A percentile compares a stretch with the other conserved stretches of the same genome.
phyloP scores from a whole-genome alignment of 2,113 vertebrate species.

The Macrotus californicus region DNA sequence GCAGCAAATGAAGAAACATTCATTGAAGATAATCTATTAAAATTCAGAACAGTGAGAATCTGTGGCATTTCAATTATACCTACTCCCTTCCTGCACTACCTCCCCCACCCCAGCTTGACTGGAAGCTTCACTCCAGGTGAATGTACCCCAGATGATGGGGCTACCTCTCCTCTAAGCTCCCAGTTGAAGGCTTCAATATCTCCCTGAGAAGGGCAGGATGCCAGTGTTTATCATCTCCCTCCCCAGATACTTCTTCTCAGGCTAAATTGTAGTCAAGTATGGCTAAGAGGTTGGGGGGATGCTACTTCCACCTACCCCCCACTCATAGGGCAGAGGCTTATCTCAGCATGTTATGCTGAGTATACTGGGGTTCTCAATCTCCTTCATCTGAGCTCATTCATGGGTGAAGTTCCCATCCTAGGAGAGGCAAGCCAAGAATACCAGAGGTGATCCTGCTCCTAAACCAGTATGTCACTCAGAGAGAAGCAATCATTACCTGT shows the following conservation, averaged over 20 bases:
- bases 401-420: background rate
- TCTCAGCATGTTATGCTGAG: background rate
- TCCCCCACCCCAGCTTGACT: background rate
- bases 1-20: background rate
- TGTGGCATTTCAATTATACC: background rate
- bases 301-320: background rate
- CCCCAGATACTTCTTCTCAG: background rate
- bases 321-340: background rate
- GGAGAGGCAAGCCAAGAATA: background rate
- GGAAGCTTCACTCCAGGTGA: background rate
- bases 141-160: background rate
- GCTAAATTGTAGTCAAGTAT: background rate
- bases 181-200: background rate
- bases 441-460: background rate
- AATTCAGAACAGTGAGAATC: background rate
- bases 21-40: background rate
- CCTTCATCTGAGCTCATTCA: background rate
- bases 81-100: background rate
- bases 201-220: background rate
- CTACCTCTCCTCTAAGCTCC: background rate
- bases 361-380: background rate
- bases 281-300: background rate
- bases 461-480: background rate
- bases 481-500: background rate
- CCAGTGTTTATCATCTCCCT: background rate